Percentiles rank a stretch among this genome's conserved stretches.
Conservation (phyloP, 2,797 vertebrate species). For the Lycodopsis pacificus region DNA sequence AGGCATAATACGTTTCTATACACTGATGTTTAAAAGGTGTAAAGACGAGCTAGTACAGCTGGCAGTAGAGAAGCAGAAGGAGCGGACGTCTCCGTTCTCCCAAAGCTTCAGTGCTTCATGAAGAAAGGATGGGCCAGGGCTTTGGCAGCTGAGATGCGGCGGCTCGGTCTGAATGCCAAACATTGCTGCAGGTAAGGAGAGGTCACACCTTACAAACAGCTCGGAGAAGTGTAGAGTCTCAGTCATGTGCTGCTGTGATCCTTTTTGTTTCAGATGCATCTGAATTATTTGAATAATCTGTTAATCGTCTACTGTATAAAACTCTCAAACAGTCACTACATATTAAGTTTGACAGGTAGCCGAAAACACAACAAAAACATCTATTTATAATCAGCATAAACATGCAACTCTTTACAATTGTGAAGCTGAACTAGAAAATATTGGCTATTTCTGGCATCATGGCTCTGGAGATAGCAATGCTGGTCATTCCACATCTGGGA, state of each 20-base stretch:
- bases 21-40: neutral
- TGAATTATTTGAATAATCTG: neutral
- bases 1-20: neutral
- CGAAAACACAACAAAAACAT: neutral
- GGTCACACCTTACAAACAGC: neutral
- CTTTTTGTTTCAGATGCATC: neutral
- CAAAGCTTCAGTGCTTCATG: slow-evolving; percentile 52
- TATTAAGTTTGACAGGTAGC: neutral
- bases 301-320: neutral
- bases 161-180: slow-evolving; percentile 78
- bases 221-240: neutral
- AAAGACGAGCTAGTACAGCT: neutral
- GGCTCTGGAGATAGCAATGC: neutral
- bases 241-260: neutral
- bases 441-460: slow-evolving; percentile 17
- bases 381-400: neutral
- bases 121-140: slow-evolving; percentile 83
- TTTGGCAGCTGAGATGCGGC: slow-evolving; percentile 80
- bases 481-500: neutral
- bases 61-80: neutral
- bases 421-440: neutral
- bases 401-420: neutral
- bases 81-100: neutral
- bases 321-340: neutral
- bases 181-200: slow-evolving; percentile 74